A percentile compares a stretch with the other conserved stretches of the same genome.
Evolutionary conservation across 2,797 vertebrate genomes (phyloP).

Genomic region (Antrozous pallidus): DNA sequence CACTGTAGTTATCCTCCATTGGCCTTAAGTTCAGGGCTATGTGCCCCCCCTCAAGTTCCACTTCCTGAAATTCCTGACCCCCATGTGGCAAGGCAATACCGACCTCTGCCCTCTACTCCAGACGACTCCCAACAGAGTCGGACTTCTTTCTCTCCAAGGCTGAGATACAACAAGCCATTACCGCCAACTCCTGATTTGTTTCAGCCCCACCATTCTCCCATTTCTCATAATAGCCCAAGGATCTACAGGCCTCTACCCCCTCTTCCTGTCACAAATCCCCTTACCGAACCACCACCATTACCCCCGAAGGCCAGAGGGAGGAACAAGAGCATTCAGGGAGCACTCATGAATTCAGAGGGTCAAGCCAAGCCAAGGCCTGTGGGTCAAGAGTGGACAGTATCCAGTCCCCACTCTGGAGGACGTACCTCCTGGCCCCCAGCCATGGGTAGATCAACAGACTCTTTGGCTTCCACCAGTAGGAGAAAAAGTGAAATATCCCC

Average conservation of each 20-base stretch:
- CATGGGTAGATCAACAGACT: conserved; percentile 45
- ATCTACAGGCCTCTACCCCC: conserved; percentile 37
- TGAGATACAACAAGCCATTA: conserved; percentile 66
- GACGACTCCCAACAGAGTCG: not conserved
- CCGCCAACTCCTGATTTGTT: not conserved
- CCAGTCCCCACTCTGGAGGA: not conserved
- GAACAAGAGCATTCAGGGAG: conserved; percentile 26
- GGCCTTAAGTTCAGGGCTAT: conserved; percentile 43
- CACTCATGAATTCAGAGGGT: not conserved
- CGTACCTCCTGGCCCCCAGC: conserved; percentile 70
- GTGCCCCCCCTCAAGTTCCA: conserved; percentile 38
- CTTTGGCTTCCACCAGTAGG: conserved; percentile 30
- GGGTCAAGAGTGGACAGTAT: not conserved
- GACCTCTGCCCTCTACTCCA: conserved; percentile 60
- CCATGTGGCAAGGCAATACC: conserved; percentile 18
- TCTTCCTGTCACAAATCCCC: not conserved
- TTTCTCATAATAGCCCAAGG: not conserved
- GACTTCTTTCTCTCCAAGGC: not conserved
- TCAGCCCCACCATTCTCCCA: not conserved
- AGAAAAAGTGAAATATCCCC: conserved; percentile 50
- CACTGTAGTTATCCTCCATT: conserved; percentile 40
- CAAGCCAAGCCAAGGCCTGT: not conserved
- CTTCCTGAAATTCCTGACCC: not conserved
- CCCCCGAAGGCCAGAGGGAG: conserved; percentile 63
- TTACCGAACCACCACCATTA: conserved; percentile 24